phyloP scores from a whole-genome alignment of 2,888 invertebrate species.

The Aporophyla nigra region DNA sequence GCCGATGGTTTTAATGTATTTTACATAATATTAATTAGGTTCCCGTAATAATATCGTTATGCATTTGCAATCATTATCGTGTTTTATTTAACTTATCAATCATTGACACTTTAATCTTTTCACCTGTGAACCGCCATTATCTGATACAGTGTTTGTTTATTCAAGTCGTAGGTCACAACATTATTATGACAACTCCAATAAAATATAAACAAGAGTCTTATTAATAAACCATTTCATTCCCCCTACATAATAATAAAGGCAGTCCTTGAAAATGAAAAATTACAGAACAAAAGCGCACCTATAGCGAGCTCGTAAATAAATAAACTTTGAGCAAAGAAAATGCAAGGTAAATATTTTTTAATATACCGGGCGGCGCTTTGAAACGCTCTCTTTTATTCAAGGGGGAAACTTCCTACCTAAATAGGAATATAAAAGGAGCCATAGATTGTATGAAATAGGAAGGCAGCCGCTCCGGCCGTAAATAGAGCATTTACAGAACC shows the following conservation, averaged over 20 bases:
- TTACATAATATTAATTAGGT: not conserved
- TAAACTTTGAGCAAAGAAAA: constrained; percentile 69
- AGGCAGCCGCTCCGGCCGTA: constrained; percentile 53
- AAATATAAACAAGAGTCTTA: constrained; percentile 28
- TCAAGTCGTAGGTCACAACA: constrained; percentile 21
- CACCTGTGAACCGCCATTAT: constrained; percentile 40
- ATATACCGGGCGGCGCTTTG: constrained; percentile 75
- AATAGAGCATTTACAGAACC: constrained; percentile 65
- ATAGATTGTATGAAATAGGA: constrained; percentile 72
- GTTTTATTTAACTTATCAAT: constrained; percentile 43
- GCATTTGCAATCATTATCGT: constrained; percentile 6
- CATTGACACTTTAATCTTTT: constrained; percentile 40
- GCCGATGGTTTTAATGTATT: not conserved
- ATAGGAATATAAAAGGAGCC: constrained; percentile 73
- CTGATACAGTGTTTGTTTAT: constrained; percentile 29
- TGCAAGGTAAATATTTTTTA: constrained; percentile 78
- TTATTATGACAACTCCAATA: constrained; percentile 32
- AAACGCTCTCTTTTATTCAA: constrained; percentile 74
- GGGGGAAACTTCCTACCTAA: constrained; percentile 77
- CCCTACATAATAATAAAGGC: constrained; percentile 42
- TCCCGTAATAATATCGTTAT: not conserved
- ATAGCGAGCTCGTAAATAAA: constrained; percentile 65
- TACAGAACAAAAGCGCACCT: constrained; percentile 58
- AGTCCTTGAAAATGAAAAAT: constrained; percentile 51
- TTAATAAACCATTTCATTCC: constrained; percentile 30